Percentiles rank a stretch among this genome's conserved stretches.
phyloP scores from a whole-genome alignment of 2,797 vertebrate species.

The Nothura maculosa region DNA sequence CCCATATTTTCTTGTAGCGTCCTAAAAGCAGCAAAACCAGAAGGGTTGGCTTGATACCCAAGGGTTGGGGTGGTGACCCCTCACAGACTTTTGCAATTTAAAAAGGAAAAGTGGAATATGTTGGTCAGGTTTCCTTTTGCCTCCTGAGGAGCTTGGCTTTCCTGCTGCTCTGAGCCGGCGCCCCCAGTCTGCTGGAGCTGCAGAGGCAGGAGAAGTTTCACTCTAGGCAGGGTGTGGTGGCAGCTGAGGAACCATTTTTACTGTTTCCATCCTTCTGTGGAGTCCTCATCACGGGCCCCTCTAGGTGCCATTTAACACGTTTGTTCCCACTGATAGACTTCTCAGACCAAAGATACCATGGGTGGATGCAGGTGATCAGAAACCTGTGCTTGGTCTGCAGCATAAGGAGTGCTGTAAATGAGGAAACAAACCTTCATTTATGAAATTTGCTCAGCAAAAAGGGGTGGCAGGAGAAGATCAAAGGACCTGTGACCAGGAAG shows the following conservation, averaged over 20 bases:
- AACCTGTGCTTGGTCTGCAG: not conserved
- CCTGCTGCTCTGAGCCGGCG: not conserved
- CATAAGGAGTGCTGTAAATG: not conserved
- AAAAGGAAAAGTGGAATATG: not conserved
- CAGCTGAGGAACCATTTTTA: not conserved
- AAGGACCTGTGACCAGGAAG: not conserved
- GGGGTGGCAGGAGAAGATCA: accelerated
- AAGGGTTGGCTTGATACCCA: not conserved
- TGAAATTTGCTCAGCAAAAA: not conserved
- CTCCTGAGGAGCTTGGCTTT: not conserved
- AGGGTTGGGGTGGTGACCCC: not conserved
- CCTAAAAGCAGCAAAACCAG: not conserved
- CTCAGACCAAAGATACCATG: not conserved
- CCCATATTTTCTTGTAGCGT: not conserved
- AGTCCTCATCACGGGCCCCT: not conserved
- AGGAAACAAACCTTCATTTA: not conserved
- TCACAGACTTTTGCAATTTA: not conserved
- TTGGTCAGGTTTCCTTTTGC: not conserved
- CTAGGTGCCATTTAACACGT: not conserved
- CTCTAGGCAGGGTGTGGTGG: not conserved
- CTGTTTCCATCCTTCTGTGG: not conserved
- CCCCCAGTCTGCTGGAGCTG: not conserved
- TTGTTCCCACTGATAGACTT: not conserved
- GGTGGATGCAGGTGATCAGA: not conserved
- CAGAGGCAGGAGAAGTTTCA: not conserved